Evolutionary conservation across 2,797 vertebrate species (phyloP).

Genomic region (Pelodytes ibericus): DNA sequence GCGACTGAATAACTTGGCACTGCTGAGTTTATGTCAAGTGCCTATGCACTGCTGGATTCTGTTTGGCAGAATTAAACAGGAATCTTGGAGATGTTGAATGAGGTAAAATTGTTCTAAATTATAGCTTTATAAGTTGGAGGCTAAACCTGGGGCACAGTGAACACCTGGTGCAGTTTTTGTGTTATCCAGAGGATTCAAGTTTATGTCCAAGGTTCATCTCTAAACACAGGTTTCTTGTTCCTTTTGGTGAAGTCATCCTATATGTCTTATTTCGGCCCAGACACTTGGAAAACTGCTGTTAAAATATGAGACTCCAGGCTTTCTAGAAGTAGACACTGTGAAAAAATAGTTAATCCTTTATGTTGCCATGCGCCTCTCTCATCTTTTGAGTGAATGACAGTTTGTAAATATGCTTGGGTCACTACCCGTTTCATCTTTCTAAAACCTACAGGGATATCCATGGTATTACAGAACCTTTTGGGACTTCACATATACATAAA

Average conservation of each 20-base stretch:
- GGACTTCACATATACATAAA: constrained; percentile 52
- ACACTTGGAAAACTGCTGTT: constrained; percentile 51
- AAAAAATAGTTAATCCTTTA: constrained; percentile 57
- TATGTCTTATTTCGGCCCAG: constrained; percentile 58
- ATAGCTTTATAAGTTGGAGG: too few species aligned
- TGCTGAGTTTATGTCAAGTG: too few species aligned
- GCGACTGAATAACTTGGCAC: too few species aligned
- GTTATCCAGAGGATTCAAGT: too few species aligned
- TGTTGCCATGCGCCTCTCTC: constrained; percentile 53
- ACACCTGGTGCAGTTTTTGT: too few species aligned
- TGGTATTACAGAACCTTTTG: constrained; percentile 56
- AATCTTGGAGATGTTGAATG: too few species aligned
- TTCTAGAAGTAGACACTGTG: constrained; percentile 51
- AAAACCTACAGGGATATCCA: constrained; percentile 52
- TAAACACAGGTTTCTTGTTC: constrained; percentile 43
- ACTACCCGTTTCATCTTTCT: constrained; percentile 58
- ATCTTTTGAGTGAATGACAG: constrained; percentile 54
- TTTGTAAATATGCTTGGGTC: constrained; percentile 60
- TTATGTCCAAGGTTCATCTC: too few species aligned
- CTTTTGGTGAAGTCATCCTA: neutral
- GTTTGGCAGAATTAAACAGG: too few species aligned
- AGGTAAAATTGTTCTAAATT: too few species aligned
- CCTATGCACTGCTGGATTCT: too few species aligned
- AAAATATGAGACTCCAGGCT: constrained; percentile 50
- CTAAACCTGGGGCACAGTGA: too few species aligned